phyloP scores from a whole-genome alignment of 2,113 vertebrate species.

The Nibea coibor region DNA sequence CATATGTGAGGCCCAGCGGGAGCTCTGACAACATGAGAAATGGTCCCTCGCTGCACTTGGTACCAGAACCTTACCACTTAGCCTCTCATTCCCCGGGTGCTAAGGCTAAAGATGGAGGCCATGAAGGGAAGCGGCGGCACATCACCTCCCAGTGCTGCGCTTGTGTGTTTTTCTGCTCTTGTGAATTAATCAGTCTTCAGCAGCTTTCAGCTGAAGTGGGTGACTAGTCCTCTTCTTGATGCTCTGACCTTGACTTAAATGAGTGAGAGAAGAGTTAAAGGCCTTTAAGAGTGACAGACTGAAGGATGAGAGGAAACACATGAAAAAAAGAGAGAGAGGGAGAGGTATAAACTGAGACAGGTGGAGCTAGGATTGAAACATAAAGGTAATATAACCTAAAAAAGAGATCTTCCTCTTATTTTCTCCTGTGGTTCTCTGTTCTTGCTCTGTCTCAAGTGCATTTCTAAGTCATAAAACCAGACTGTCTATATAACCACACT shows the following conservation, averaged over 20 bases:
- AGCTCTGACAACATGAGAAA: slow-evolving; percentile 79
- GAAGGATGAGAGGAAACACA: slow-evolving; percentile 1
- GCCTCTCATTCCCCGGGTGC: slow-evolving; percentile 51
- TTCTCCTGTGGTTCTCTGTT: slow-evolving; percentile 11
- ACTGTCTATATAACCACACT: slow-evolving; percentile 14
- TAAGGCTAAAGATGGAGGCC: slow-evolving; percentile 60
- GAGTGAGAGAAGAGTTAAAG: slow-evolving; percentile 30
- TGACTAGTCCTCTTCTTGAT: slow-evolving; percentile 56
- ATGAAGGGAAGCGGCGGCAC: slow-evolving; percentile 38
- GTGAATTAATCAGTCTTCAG: slow-evolving; percentile 36
- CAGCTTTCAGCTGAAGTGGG: slow-evolving; percentile 54
- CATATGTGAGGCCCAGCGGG: slow-evolving; percentile 79
- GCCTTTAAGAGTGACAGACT: slow-evolving; percentile 18
- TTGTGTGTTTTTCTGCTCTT: slow-evolving; percentile 23
- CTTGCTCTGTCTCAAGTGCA: slow-evolving; percentile 28
- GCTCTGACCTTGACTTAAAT: slow-evolving; percentile 62
- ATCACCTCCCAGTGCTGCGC: slow-evolving; percentile 19
- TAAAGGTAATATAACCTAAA: slow-evolving; percentile 31
- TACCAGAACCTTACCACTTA: slow-evolving; percentile 65
- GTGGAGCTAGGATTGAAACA: slow-evolving; percentile 24
- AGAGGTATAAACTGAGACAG: background rate
- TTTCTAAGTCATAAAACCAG: slow-evolving; percentile 43
- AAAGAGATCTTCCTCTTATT: slow-evolving; percentile 13
- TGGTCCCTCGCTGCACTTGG: slow-evolving; percentile 58
- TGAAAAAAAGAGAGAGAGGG: slow-evolving; percentile 7